A percentile compares a stretch with the other conserved stretches of the same genome.
These are phyloP conservation scores for Pristionchus maxplancki DNA, from an alignment of 2,888 invertebrate species.

Conservation along the genomic window DNA sequence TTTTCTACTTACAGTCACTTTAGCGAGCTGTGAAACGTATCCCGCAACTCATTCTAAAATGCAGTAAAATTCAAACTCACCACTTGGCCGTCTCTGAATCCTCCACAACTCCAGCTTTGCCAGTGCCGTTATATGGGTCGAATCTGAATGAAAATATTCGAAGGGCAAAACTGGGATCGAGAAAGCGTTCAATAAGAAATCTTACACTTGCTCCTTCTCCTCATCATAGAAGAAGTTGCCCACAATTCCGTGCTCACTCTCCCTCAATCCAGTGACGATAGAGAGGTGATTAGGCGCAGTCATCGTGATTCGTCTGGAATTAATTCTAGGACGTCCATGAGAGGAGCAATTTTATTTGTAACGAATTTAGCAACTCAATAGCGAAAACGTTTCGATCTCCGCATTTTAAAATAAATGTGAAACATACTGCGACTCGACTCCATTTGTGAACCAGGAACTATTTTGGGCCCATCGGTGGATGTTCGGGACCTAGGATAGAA, in stretches of 20 bases:
- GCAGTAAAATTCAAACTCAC: background rate
- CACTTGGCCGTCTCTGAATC: constrained; percentile 24
- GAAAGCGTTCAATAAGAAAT: too few relatives aligned
- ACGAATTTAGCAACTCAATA: background rate
- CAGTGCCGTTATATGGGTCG: constrained; percentile 46
- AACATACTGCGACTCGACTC: constrained; percentile 61
- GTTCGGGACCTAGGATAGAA: constrained; percentile 60
- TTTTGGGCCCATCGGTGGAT: constrained; percentile 62
- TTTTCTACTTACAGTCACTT: too few relatives aligned
- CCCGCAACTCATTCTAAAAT: too few relatives aligned
- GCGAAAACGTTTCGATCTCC: too few relatives aligned
- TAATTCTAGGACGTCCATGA: background rate
- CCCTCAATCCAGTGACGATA: constrained; percentile 42
- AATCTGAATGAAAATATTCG: background rate
- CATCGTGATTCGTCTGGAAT: constrained; percentile 55
- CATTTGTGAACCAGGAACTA: constrained; percentile 63
- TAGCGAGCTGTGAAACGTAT: too few relatives aligned
- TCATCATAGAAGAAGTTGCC: constrained; percentile 52
- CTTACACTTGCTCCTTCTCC: constrained; percentile 4
- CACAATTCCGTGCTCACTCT: constrained; percentile 50
- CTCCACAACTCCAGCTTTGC: background rate
- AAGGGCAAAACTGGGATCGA: background rate
- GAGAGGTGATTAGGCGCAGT: constrained; percentile 49
- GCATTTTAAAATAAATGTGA: background rate
- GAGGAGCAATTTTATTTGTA: background rate